phyloP scores from a whole-genome alignment of 2,888 invertebrate species.

The Phortica magna region DNA sequence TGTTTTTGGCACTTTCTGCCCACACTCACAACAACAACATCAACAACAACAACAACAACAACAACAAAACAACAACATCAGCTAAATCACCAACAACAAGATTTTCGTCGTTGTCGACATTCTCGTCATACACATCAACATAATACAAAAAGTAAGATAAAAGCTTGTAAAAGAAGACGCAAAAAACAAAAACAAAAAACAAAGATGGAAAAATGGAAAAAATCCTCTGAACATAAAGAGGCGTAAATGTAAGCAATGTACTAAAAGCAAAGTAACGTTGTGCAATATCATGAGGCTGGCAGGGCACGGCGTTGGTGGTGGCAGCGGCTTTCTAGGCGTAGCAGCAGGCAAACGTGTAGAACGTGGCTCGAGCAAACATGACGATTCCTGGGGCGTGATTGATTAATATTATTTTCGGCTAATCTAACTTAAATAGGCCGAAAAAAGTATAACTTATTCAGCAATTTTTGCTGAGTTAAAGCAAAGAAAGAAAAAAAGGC shows the following conservation, averaged over 20 bases:
- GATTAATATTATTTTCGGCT: constrained; percentile 72
- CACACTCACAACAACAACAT: neutral
- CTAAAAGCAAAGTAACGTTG: constrained; percentile 42
- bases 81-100: constrained; percentile 11
- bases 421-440: constrained; percentile 70
- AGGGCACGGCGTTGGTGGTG: neutral
- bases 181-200: neutral
- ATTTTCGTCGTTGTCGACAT: neutral
- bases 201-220: neutral
- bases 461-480: constrained; percentile 54
- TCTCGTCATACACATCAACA: neutral
- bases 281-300: constrained; percentile 61
- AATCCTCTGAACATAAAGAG: neutral
- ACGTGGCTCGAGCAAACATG: constrained; percentile 25
- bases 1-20: neutral
- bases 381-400: constrained; percentile 67
- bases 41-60: neutral
- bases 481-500: neutral
- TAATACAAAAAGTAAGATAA: constrained; percentile 14
- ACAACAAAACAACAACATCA: neutral
- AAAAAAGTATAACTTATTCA: constrained; percentile 66
- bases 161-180: neutral
- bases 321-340: constrained; percentile 37
- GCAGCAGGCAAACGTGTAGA: neutral
- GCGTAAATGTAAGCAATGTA: constrained; percentile 20